These are phyloP conservation scores for Clunio marinus DNA, from an alignment of 2,888 invertebrate genomes.

Conservation along the genomic window DNA sequence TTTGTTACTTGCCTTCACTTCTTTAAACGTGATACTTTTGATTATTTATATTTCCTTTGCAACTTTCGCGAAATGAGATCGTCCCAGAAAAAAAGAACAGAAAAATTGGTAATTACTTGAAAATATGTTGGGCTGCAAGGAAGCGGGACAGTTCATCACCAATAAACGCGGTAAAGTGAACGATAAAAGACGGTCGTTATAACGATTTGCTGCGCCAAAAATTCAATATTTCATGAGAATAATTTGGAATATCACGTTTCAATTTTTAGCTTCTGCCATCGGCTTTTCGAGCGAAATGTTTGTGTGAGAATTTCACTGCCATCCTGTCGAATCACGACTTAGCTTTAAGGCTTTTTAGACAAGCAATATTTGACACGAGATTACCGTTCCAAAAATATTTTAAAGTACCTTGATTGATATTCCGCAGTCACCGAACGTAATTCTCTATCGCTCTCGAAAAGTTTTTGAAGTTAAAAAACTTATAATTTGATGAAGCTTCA, in stretches of 20 bases:
- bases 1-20: background rate
- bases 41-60: too few relatives aligned
- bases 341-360: background rate
- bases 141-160: background rate
- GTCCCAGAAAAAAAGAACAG: background rate
- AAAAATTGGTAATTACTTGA: background rate
- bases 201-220: background rate
- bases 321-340: background rate
- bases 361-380: background rate
- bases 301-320: background rate
- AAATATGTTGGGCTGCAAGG: slow-evolving; percentile 9
- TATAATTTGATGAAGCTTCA: slow-evolving; percentile 33
- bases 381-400: background rate
- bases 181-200: too few relatives aligned
- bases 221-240: background rate
- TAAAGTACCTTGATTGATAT: slow-evolving; percentile 4
- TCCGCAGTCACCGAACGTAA: background rate
- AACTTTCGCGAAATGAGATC: too few relatives aligned
- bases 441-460: too few relatives aligned
- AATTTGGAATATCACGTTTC: slow-evolving; percentile 9
- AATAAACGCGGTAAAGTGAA: background rate
- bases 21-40: too few relatives aligned
- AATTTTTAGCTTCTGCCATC: background rate
- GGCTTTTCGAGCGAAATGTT: too few relatives aligned
- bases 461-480: background rate